Percentiles rank a stretch among this genome's conserved stretches.
These are phyloP conservation scores for Apistogramma diplotaenia DNA, from an alignment of 2,113 vertebrate genomes.

Conservation along the genomic window DNA sequence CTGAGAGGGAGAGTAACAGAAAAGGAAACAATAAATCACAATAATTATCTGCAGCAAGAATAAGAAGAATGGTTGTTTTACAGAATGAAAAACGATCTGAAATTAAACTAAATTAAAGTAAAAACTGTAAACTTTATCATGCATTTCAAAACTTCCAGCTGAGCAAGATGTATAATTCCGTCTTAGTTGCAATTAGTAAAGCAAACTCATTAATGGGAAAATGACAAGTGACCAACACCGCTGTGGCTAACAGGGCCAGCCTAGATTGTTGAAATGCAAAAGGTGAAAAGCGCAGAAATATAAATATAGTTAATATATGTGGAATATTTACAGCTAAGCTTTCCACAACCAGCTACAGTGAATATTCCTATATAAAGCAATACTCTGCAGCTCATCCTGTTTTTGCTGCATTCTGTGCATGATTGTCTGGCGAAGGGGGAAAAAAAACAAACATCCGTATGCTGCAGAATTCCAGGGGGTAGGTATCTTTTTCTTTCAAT, in stretches of 20 bases:
- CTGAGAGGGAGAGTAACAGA: constrained; percentile 28
- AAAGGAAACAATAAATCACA: neutral
- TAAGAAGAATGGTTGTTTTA: neutral
- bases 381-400: neutral
- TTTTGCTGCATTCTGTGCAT: neutral
- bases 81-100: neutral
- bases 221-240: too few species aligned
- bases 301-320: neutral
- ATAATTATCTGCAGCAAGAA: neutral
- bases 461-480: neutral
- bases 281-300: neutral
- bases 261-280: neutral
- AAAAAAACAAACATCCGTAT: neutral
- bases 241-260: neutral
- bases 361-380: neutral
- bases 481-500: constrained; percentile 24
- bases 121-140: neutral
- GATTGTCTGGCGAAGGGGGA: neutral
- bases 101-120: neutral
- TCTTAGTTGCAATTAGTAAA: neutral
- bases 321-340: neutral
- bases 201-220: neutral
- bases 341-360: neutral
- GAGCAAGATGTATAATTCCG: neutral
- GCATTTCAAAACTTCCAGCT: neutral